Base-by-base conservation (phyloP, 53 echinoderm and acorn worm genomes). In the Mesocentrotus franciscanus region DNA sequence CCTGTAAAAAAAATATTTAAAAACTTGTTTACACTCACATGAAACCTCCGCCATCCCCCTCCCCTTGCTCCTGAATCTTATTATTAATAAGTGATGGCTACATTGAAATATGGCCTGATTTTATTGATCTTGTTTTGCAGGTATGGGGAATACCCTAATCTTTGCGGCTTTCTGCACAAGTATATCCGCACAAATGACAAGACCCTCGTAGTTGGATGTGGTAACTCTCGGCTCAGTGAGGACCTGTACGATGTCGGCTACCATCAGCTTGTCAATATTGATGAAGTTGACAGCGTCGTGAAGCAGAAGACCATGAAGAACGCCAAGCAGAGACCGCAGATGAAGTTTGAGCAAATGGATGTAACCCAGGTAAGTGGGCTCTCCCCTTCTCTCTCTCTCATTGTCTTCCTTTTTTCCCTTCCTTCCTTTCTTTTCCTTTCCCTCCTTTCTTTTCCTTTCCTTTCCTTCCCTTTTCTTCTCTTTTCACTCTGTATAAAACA, bases 181-280 rank as follows among this genome's bases (percentile, higher is more conserved):
- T 98, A 98, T 72, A 92, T 97, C 17, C 96, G 96, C 56, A 61
- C 96, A 9, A 96, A 58, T 33, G 97, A 98, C 75, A 78, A 95
- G 29, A 91, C 95, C 4, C 94, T 98, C 9, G 95, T 97, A n/a
- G 58, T 98, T 59, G 98, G 98, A n/a, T 96, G 96, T 58, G 96
- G 96, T 2, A 97, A 96, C 72, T 96, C 96, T 29, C 68, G 61
- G 9, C 95, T 98, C 18, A 96, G 96, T 39, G 98, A 97, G 89
- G 96, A 96, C 71, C 91, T 98, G 49, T 98, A 98, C 70, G 98
- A 98, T 93, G 95, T 96, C 26, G 98, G 98, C 71, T 96, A 96
- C 39, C 96, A 95, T 60, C 75, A 92, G 34, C 89, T 98, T 6
- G 89, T 96, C 95, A 96, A 95, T 72, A 92, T 98, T 70, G 98